phyloP scores from a whole-genome alignment of 2,113 vertebrate genomes.

The Catharus bicknelli region DNA sequence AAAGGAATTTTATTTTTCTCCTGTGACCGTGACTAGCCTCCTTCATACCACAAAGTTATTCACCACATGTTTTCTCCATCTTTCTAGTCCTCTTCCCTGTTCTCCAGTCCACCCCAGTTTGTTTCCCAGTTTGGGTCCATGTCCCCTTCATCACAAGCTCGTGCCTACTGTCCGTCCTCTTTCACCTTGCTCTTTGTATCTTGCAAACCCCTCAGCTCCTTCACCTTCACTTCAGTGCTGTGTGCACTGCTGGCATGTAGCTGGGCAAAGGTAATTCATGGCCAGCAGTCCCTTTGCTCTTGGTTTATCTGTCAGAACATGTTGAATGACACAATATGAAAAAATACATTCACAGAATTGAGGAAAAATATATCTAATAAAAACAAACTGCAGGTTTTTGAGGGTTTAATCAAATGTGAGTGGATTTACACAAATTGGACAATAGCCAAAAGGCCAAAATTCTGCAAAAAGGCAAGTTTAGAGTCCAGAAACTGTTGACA shows the following conservation, averaged over 20 bases:
- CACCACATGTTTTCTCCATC: not conserved
- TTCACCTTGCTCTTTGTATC: not conserved
- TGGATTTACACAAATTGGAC: not conserved
- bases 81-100: not conserved
- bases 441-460: not conserved
- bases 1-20: not conserved
- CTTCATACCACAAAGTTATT: not conserved
- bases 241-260: fast-evolving
- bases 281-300: not conserved
- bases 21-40: not conserved
- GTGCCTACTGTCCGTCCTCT: not conserved
- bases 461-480: not conserved
- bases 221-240: fast-evolving
- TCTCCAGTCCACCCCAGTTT: not conserved
- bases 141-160: not conserved
- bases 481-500: not conserved
- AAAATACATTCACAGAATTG: not conserved
- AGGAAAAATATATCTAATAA: not conserved
- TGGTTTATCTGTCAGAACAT: not conserved
- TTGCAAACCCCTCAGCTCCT: fast-evolving
- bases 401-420: not conserved
- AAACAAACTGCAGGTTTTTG: not conserved
- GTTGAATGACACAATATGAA: not conserved
- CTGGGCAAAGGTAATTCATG: not conserved
- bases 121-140: not conserved